Evolutionary conservation across 1,140 invertebrate genomes (phyloP).

Genomic region (Monomorium pharaonis): DNA sequence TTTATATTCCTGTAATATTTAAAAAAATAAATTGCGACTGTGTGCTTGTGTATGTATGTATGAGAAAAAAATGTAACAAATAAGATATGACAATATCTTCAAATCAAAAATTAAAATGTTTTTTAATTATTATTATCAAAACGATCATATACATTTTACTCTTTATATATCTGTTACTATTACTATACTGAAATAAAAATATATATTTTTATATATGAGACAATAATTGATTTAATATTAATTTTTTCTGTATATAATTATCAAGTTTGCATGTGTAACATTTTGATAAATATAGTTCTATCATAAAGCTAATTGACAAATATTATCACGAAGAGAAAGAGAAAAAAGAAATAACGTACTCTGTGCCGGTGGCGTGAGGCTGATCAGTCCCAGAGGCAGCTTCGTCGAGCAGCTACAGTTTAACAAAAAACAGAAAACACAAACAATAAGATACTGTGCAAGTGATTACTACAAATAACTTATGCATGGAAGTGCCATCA

Average conservation of each 20-base stretch:
- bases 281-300: constrained; percentile 9
- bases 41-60: too few species aligned
- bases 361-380: constrained; percentile 75
- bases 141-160: too few species aligned
- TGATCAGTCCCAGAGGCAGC: constrained; percentile 79
- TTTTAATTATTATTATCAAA: too few species aligned
- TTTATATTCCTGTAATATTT: too few species aligned
- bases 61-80: too few species aligned
- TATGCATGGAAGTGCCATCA: constrained; percentile 22
- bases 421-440: constrained; percentile 84
- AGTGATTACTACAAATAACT: constrained; percentile 74
- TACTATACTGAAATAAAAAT: too few species aligned
- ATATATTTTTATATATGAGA: too few species aligned
- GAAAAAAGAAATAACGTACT: constrained; percentile 81
- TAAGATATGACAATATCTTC: too few species aligned
- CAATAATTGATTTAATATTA: too few species aligned
- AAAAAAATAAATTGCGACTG: too few species aligned
- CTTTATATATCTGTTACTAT: too few species aligned
- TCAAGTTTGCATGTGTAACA: background rate
- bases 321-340: constrained; percentile 10
- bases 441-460: constrained; percentile 85
- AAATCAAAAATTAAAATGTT: too few species aligned
- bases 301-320: background rate
- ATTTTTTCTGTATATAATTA: background rate
- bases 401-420: constrained; percentile 84